Percentiles rank a stretch among this genome's conserved stretches.
Conservation (phyloP, 1,140 invertebrate genomes). For the Sitodiplosis mosellana region DNA sequence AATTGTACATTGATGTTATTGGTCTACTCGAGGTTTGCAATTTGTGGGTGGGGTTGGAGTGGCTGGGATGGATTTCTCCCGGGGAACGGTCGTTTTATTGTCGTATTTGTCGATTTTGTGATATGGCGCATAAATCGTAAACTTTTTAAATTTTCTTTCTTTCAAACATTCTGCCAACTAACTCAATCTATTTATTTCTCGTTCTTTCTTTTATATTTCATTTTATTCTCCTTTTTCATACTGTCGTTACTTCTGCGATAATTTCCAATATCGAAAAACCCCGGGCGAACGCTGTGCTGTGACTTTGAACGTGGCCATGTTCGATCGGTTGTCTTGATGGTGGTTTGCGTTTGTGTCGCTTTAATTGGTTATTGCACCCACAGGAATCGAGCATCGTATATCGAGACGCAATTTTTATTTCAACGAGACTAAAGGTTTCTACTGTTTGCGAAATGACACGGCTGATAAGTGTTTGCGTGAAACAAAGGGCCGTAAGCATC, state of each 20-base stretch:
- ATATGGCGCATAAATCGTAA: too few species aligned
- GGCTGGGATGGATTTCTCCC: too few species aligned
- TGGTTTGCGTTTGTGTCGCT: not conserved
- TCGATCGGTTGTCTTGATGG: not conserved
- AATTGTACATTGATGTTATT: too few species aligned
- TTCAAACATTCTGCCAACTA: too few species aligned
- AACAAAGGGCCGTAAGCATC: constrained; percentile 87
- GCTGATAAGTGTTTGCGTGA: constrained; percentile 78
- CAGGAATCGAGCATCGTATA: constrained; percentile 36
- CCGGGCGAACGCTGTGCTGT: not conserved
- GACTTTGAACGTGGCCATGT: not conserved
- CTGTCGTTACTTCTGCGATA: too few species aligned
- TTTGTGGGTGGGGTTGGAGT: too few species aligned
- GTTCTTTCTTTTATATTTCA: not conserved
- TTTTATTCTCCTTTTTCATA: too few species aligned
- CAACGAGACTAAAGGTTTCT: constrained; percentile 93
- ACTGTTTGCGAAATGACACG: constrained; percentile 74
- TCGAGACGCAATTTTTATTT: constrained; percentile 88
- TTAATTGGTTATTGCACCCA: not conserved
- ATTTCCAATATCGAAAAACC: not conserved
- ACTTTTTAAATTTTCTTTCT: too few species aligned
- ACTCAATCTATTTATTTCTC: not conserved
- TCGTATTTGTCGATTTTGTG: too few species aligned
- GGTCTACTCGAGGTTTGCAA: too few species aligned
- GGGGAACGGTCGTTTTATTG: too few species aligned